These are phyloP conservation scores for Podotricha telesiphe DNA, from an alignment of 2,888 invertebrate genomes.

Conservation along the genomic window DNA sequence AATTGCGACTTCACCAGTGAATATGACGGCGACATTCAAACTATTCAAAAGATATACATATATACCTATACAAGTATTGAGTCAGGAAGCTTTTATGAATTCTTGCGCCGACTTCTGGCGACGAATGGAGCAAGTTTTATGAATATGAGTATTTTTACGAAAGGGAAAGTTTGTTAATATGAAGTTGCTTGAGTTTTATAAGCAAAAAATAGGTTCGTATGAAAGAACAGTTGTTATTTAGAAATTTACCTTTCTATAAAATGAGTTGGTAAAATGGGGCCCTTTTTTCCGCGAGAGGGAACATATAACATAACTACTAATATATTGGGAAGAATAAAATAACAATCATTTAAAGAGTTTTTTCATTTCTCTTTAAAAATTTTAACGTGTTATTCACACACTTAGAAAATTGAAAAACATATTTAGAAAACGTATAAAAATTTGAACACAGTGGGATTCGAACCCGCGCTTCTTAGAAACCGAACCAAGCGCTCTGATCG, in stretches of 20 bases:
- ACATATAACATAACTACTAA: no score
- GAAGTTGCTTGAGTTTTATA: constrained; percentile 3
- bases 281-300: no score
- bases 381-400: no score
- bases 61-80: constrained; percentile 26
- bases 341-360: no score
- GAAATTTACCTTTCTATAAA: background rate
- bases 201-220: constrained; percentile 5
- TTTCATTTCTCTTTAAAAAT: no score
- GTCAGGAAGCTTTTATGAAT: constrained; percentile 28
- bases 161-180: constrained; percentile 26
- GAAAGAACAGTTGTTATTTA: background rate
- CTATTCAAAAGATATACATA: constrained; percentile 7
- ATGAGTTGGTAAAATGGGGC: background rate
- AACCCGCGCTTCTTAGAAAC: no score
- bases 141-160: constrained; percentile 35
- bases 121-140: constrained; percentile 31
- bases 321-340: no score
- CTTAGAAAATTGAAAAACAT: no score
- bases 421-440: no score
- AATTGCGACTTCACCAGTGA: background rate
- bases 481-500: no score
- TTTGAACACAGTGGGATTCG: no score
- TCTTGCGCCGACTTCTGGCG: constrained; percentile 27
- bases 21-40: constrained; percentile 8